A percentile compares a stretch with the other conserved stretches of the same genome.
Conservation (phyloP, 2,113 vertebrate species). For the Hippocampus abdominalis region DNA sequence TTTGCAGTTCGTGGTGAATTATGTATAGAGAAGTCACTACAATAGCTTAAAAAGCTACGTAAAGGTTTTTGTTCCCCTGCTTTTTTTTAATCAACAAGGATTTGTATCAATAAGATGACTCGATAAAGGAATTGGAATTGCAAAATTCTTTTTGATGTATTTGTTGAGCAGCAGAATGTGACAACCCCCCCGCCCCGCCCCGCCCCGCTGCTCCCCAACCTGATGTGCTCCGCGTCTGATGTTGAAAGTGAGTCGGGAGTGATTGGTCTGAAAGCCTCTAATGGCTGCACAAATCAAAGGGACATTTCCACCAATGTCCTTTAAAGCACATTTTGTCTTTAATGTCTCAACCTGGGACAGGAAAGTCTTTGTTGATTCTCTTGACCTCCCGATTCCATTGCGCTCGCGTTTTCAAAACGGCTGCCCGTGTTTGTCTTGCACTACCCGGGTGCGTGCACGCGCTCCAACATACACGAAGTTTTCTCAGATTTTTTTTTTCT, state of each 20-base stretch:
- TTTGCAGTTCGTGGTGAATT: no score
- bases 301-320: not conserved
- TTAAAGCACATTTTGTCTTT: not conserved
- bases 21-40: no score
- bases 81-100: no score
- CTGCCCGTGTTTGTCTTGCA: not conserved
- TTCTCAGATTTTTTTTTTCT: not conserved
- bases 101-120: no score
- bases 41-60: no score
- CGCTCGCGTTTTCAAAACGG: not conserved
- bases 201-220: not conserved
- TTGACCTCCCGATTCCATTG: not conserved
- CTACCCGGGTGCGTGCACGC: not conserved
- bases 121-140: no score
- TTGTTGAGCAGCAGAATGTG: not conserved
- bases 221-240: not conserved
- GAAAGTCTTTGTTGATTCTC: not conserved
- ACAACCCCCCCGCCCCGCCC: no score
- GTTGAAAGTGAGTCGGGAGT: not conserved
- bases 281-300: not conserved
- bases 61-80: no score
- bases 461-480: no score
- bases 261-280: not conserved
- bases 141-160: no score
- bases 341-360: not conserved